Conservation (phyloP, 2,113 vertebrate species). For the Cavia porcellus region DNA sequence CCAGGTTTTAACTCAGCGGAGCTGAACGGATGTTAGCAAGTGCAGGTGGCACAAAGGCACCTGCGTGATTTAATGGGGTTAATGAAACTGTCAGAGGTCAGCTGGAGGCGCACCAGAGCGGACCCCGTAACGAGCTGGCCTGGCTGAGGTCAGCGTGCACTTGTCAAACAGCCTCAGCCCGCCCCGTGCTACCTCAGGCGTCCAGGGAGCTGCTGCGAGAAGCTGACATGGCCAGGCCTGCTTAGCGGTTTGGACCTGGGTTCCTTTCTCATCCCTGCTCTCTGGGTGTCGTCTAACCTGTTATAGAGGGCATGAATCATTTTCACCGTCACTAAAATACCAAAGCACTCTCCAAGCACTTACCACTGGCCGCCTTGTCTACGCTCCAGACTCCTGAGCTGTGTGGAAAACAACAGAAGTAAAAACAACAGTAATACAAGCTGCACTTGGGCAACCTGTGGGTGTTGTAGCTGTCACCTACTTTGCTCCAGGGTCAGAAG, state of each 20-base stretch:
- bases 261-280: background rate
- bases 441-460: background rate
- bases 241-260: background rate
- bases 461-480: background rate
- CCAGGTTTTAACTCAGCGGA: slow-evolving; percentile 69
- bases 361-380: background rate
- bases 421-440: background rate
- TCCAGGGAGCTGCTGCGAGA: background rate
- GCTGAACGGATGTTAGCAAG: slow-evolving; percentile 56
- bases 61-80: slow-evolving; percentile 78
- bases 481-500: background rate
- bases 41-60: slow-evolving; percentile 56
- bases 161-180: slow-evolving; percentile 23
- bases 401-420: background rate
- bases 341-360: background rate
- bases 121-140: background rate
- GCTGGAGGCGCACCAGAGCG: background rate
- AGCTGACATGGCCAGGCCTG: background rate
- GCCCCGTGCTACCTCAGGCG: background rate
- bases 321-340: slow-evolving; percentile 17
- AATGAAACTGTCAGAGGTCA: slow-evolving; percentile 78
- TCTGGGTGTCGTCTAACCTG: background rate
- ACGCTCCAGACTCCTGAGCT: background rate
- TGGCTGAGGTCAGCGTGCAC: slow-evolving; percentile 11
- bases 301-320: background rate